Evolutionary conservation across 2,797 vertebrate species (phyloP).

Genomic region (Lepilemur septentrionalis): DNA sequence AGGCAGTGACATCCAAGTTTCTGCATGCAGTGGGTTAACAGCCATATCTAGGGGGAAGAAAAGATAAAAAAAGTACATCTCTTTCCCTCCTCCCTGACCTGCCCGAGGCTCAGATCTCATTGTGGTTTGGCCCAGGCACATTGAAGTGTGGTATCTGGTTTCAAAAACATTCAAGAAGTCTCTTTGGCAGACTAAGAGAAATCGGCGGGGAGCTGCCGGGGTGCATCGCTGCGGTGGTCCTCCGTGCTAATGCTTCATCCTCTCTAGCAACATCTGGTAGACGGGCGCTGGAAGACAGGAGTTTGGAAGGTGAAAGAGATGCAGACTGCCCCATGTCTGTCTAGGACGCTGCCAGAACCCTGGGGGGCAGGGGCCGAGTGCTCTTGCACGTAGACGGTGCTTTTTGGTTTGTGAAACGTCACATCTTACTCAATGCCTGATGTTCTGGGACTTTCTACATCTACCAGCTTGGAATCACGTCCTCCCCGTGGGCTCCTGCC

Average conservation of each 20-base stretch:
- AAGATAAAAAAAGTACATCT: neutral
- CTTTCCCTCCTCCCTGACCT: neutral
- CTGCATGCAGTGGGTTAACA: neutral
- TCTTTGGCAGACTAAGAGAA: constrained; percentile 73
- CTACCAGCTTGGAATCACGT: neutral
- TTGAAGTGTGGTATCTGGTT: constrained; percentile 77
- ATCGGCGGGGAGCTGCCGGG: constrained; percentile 36
- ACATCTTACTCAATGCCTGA: neutral
- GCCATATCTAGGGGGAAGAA: neutral
- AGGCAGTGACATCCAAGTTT: constrained; percentile 9
- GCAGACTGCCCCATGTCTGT: neutral
- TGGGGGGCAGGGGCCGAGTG: rapidly evolving
- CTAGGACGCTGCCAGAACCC: neutral
- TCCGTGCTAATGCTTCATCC: constrained; percentile 80
- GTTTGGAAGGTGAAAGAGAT: neutral
- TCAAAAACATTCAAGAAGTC: constrained; percentile 67
- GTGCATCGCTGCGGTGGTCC: neutral
- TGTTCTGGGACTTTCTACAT: neutral
- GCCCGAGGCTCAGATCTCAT: constrained; percentile 34
- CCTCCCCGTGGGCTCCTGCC: neutral
- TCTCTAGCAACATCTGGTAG: constrained; percentile 83
- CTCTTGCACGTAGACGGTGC: neutral
- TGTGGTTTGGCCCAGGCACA: neutral
- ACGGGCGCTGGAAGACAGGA: constrained; percentile 80
- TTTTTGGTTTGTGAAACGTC: neutral